Evolutionary conservation across 2,797 vertebrate species (phyloP).

Genomic region (Enteromius thamalakanensis): DNA sequence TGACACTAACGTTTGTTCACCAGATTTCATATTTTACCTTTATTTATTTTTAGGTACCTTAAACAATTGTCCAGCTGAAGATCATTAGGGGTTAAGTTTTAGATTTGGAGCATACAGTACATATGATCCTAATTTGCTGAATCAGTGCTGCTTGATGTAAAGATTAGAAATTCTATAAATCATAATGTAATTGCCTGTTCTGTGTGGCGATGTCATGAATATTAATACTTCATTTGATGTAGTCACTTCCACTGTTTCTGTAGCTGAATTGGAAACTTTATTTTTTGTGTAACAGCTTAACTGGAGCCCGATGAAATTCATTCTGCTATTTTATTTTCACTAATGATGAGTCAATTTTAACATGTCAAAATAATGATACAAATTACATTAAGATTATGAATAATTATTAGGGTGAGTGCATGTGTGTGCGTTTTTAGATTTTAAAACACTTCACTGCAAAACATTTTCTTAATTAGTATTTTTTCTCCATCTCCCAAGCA

Average conservation of each 20-base stretch:
- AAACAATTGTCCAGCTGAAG: neutral
- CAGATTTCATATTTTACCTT: conserved; percentile 15
- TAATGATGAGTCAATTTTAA: neutral
- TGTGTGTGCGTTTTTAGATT: neutral
- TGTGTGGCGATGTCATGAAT: conserved; percentile 40
- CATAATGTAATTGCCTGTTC: conserved; percentile 16
- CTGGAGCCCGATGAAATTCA: neutral
- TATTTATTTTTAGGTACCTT: conserved; percentile 52
- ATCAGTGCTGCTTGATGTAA: conserved; percentile 42
- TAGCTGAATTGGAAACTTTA: neutral
- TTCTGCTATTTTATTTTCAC: conserved; percentile 1
- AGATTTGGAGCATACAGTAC: neutral
- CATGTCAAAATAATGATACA: neutral
- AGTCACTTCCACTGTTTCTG: conserved; percentile 27
- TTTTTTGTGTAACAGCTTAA: neutral
- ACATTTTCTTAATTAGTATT: neutral
- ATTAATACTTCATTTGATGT: conserved; percentile 27
- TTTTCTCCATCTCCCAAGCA: neutral
- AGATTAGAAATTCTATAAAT: conserved; percentile 24
- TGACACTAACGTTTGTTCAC: conserved; percentile 40
- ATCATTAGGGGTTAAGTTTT: neutral
- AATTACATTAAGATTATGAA: neutral
- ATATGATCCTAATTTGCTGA: conserved; percentile 35
- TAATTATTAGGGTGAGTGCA: too few species aligned
- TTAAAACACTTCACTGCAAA: neutral